Base-by-base conservation (phyloP, 1,140 invertebrate genomes). In the Formica selysi region DNA sequence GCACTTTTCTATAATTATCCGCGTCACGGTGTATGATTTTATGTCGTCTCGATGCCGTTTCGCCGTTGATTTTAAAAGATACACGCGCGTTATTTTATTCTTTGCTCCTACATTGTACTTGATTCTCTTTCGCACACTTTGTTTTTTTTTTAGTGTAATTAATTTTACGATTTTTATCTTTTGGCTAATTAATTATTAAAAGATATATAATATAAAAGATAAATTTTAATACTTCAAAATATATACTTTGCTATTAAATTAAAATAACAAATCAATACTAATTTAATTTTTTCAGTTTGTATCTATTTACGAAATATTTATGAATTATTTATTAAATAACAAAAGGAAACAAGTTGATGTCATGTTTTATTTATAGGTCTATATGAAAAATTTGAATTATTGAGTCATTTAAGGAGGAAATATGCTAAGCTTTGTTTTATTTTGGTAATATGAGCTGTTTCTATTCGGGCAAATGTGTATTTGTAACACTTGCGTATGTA, bases 21-120 rank as follows among this genome's bases (percentile, higher is more conserved):
- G 36, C 38, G 74, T 76, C 22, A 64, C 59, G 74, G 59, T 32
- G 5, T 26, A 32, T 76, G 38, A 76, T 64, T 76, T 76, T 76
- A 64, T 62, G 59, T 76, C 59, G 38, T n/a, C 48, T 51, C 32
- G 32, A 5, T 32, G 32, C 13, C 65, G 57, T 76, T 76, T 29
- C 26, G 26, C 26, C 36, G 32, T 76, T 76, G 74, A 76, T 64
- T 64, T 41, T 64, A 32, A 62, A 61, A 76, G 32, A 41, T 62
- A 29, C 16, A 41, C 19, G 22, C 6, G 38, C 36, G 32, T 54
- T 22, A 3, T 38, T 29, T 38, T 76, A 19, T 61, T 1, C 57
- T 41, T 62, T 4, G 7, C 8, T 6, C 26, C 38, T 8, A 7
- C 59, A 61, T 41, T 61, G 0, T 38, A 76, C 54, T 26, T 22